Base-by-base conservation (phyloP, 2,888 invertebrate species). In the Cantharis rufa region DNA sequence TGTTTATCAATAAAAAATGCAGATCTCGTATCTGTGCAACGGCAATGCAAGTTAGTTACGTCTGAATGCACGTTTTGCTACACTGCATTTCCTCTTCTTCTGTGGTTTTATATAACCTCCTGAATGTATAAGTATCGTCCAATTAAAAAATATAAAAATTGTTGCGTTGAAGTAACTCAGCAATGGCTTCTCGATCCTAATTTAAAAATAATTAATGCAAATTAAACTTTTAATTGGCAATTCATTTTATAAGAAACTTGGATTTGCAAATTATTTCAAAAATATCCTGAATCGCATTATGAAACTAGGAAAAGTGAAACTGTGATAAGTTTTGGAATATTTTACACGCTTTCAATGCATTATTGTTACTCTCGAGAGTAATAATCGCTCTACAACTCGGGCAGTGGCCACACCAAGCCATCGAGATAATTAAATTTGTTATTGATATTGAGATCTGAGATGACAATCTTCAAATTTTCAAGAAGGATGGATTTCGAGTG, bases 41-140 rank as follows among this genome's bases (percentile, higher is more conserved):
- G 64, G 66, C 24, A 63, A 71, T 63, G 62, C 27, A 15, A 27
- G 27, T 66, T 28, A 18, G 72, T 48, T 66, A 24, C 72, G n/a
- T 66, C 15, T 24, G 66, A 72, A 48, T 66, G 72, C 48, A 18
- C 64, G 64, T 72, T 18, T 66, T 32, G 64, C 66, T 21, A 66
- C 32, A 61, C 64, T 72, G 66, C 72, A 66, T 16, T 72, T 72
- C 32, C 48, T 66, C 66, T 64, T 32, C 66, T 21, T 11, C n/a
- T 48, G 7, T 48, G 48, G 21, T 13, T 66, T 66, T 48, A 32
- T 66, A 7, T 18, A 66, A 71, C 28, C 48, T 72, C 48, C n/a
- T 63, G 72, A 24, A 66, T 18, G 13, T 66, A 18, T 66, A 21
- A 72, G 48, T 16, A 10, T 13, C 9, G 28, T 66, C 18, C 24